phyloP scores from a whole-genome alignment of 1,140 invertebrate genomes.

The Philaenus spumarius region DNA sequence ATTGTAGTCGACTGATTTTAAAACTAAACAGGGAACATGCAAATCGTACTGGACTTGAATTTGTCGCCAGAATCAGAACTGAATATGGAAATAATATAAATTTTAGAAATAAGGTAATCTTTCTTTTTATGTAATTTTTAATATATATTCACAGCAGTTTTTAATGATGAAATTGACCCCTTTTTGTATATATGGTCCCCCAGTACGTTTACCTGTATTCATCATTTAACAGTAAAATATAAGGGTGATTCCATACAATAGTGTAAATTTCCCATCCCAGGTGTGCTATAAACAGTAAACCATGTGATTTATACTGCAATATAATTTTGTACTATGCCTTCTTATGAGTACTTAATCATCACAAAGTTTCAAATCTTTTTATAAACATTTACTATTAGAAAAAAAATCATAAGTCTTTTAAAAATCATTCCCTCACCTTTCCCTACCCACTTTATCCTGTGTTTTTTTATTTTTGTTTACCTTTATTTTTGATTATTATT shows the following conservation, averaged over 20 bases:
- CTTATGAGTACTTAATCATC: background rate
- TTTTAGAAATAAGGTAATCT: too few species aligned
- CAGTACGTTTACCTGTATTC: too few species aligned
- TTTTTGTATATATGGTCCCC: too few species aligned
- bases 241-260: background rate
- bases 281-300: background rate
- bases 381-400: background rate
- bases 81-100: too few species aligned
- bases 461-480: background rate
- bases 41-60: too few species aligned
- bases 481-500: background rate
- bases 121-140: too few species aligned
- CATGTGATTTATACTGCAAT: background rate
- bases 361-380: background rate
- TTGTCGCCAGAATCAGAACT: too few species aligned
- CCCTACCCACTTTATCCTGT: background rate
- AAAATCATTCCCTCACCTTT: conserved; percentile 3
- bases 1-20: too few species aligned
- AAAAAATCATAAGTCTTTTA: background rate
- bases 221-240: background rate
- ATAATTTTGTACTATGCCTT: background rate
- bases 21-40: too few species aligned
- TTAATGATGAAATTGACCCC: too few species aligned
- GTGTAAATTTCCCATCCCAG: background rate
- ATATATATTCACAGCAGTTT: too few species aligned